phyloP scores from a whole-genome alignment of 2,113 vertebrate species.

The Paramormyrops kingsleyae region DNA sequence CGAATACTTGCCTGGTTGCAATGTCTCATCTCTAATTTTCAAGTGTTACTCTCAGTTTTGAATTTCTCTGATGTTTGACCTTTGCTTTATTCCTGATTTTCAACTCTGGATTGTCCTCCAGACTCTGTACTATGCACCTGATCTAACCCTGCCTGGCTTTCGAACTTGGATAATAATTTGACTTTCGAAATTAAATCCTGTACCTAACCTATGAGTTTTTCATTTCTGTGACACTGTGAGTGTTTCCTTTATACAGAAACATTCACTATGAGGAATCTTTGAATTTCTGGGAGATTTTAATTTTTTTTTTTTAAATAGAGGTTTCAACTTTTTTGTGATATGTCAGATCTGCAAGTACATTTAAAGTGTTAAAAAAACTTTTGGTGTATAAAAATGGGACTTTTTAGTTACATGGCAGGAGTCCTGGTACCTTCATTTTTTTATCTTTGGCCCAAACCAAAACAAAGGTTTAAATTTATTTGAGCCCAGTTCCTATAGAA shows the following conservation, averaged over 20 bases:
- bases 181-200: background rate
- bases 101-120: background rate
- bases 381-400: background rate
- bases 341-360: background rate
- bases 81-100: background rate
- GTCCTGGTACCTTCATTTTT: background rate
- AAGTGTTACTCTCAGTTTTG: background rate
- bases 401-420: background rate
- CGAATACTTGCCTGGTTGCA: background rate
- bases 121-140: background rate
- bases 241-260: background rate
- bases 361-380: background rate
- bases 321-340: background rate
- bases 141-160: background rate
- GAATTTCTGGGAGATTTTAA: background rate
- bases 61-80: background rate
- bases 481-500: background rate
- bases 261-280: background rate
- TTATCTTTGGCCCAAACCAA: background rate
- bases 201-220: background rate
- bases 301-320: background rate
- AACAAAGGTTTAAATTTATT: background rate
- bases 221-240: background rate
- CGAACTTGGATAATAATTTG: background rate
- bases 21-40: background rate